Evolutionary conservation across 2,888 invertebrate genomes (phyloP), one percentile per base, ranked within the genome.

Genomic region (Rhyacophila evoluta): DNA sequence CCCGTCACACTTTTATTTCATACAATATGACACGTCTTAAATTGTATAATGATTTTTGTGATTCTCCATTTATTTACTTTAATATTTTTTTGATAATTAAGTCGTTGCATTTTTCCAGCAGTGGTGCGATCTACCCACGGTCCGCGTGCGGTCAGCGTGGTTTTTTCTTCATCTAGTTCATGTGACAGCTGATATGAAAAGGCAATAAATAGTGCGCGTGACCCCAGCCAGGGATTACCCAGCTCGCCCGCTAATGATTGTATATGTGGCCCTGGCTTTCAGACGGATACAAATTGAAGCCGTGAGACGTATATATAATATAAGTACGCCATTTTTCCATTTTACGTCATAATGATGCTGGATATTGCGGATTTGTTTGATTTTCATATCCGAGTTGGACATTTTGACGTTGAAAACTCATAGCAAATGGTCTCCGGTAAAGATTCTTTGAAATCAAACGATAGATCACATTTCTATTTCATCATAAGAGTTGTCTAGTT

Each of bases 161-260:
- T 55, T 55, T 55, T 55, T 55, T 25, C 55, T 55, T 19, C 55
- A 55, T 55, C 55, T 25, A 55, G 55, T 55, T 55, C 15, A 55
- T 55, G 55, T 55, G 55, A 55, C 55, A 55, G 55, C 55, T 55
- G 55, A 55, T 55, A 55, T 55, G 55, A 55, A 19, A 12, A 55
- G 55, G 55, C 55, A 55, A 55, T 55, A 55, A 55, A 55, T 55
- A 55, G 55, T 10, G 55, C 55, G 10, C 55, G 55, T 55, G 55
- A 55, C 55, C 55, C 19, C 55, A 55, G 55, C 55, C 55, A 55
- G 55, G 55, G 55, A 55, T 55, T 55, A 55, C 55, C 55, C 15
- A 55, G 55, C 55, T 3, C 8, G 55, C 19, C 19, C 55, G 55
- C 55, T 55, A 55, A 55, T 55, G 55, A 55, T 55, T 25, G 55